Base-by-base conservation (phyloP, 2,797 vertebrate genomes). In the Alca torda region DNA sequence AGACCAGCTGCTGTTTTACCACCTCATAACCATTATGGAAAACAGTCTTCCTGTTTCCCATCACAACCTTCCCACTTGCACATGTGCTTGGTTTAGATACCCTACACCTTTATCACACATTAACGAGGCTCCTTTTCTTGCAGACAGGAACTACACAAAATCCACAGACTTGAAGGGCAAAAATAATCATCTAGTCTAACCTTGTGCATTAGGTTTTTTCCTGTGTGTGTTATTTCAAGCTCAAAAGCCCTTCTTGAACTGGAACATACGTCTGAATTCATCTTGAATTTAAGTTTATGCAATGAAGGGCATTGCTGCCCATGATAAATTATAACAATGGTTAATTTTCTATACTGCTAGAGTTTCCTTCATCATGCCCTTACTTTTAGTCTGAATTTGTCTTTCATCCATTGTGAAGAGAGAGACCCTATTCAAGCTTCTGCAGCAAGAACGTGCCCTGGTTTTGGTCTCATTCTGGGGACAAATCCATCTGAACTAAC, bases 341-440 rank as follows among this genome's bases (percentile, higher is more conserved):
- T 72, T 95, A 80, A 70, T 92, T 94, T 91, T 85, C 78, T 80
- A 18, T 56, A 53, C 43, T 41, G 48, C 43, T 81, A 69, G 26
- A 67, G 5, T 94, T 84, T 72, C 90, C 63, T 88, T 82, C 70
- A 82, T 81, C 9, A 4, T 68, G 45, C 21, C 15, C 24, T 84
- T 89, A 50, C 19, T 89, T 94, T 74, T 46, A 79, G 30, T 16
- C 30, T 93, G 88, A 94, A 72, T 94, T 93, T 88, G 28, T 84
- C 90, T 92, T 93, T 92, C 70, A 92, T 35, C 19, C 37, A 37
- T 39, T 92, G 19, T 67, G 75, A 77, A 89, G 60, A 93, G 41
- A 84, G 39, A 81, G 56, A 30, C 8, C 57, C 53, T 84, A 70
- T 69, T 89, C 70, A 84, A 76, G 31, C 18, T 9, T 48, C 56